Evolutionary conservation across 2,797 vertebrate species (phyloP), one percentile per base, ranked within the genome.

Genomic region (Numenius phaeopus): DNA sequence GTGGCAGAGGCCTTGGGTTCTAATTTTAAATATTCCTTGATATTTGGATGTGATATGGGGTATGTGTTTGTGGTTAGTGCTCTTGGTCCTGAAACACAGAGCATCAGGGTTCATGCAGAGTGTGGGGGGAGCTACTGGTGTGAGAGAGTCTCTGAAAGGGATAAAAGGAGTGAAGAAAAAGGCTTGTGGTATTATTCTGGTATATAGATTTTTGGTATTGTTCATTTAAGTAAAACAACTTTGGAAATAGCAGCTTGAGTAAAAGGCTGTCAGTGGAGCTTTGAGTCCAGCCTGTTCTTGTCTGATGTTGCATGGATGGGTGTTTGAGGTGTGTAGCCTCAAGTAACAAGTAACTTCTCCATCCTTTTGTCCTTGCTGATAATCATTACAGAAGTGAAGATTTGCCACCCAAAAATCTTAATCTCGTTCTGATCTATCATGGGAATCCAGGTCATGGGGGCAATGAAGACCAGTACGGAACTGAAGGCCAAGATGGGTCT

Each of bases 401-500:
- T 78, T 26, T 69, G 19, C 34, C 40, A 40, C 64, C 16, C 21
- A 30, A 6, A 59, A 69, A 10, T 23, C 58, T 58, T 75, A 14
- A 22, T 13, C 59, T 84, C 20, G 1, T 77, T 34, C 27, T 39
- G 39, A 10, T 30, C 42, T 80, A 0, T 20, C 14, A 11, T 4
- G 37, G 44, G 64, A 75, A 76, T 32, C 37, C n/a, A 66, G 47
- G 15, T 24, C 17, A 4, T 30, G 3, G 14, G 40, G 58, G 7
- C 26, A 30, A 30, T 7, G 21, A 37, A n/a, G 49, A 17, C 19
- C 57, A 55, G 59, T 5, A 0, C 10, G 5, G 4, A 39, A 8
- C 37, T n/a, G 1, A 44, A 40, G 18, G 54, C 5, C 1, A 1
- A 4, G 13, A 14, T 17, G 21, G 55, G 32, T 14, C 17, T 77